phyloP scores from a whole-genome alignment of 2,113 vertebrate species.

The Gymnarchus niloticus region DNA sequence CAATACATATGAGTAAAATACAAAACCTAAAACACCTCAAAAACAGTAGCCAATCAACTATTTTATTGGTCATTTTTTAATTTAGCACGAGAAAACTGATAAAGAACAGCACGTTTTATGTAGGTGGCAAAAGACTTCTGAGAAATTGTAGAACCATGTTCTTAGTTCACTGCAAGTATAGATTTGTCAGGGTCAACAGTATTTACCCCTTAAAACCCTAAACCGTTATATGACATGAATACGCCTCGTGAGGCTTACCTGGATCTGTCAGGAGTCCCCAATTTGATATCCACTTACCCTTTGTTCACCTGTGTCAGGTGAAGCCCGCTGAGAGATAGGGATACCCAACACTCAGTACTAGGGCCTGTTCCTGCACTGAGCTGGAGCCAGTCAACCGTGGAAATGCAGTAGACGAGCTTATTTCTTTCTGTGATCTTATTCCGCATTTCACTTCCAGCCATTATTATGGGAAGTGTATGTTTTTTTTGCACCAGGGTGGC shows the following conservation, averaged over 20 bases:
- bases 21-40: too few species aligned
- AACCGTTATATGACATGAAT: background rate
- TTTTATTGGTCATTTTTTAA: too few species aligned
- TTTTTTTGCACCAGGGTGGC: background rate
- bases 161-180: too few species aligned
- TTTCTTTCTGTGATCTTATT: background rate
- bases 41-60: too few species aligned
- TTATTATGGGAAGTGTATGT: background rate
- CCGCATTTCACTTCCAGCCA: background rate
- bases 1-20: too few species aligned
- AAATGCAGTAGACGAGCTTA: background rate
- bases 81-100: background rate
- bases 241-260: background rate
- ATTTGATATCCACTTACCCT: constrained; percentile 17
- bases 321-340: background rate
- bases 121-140: background rate
- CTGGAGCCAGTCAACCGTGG: background rate
- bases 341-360: background rate
- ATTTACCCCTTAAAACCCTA: background rate
- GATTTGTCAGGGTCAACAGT: background rate
- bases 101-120: background rate
- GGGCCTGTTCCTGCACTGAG: constrained; percentile 18
- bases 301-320: constrained; percentile 11
- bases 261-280: background rate
- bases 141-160: background rate